A percentile compares a stretch with the other conserved stretches of the same genome.
Evolutionary conservation across 2,113 vertebrate species (phyloP).

Genomic region (Balaeniceps rex): DNA sequence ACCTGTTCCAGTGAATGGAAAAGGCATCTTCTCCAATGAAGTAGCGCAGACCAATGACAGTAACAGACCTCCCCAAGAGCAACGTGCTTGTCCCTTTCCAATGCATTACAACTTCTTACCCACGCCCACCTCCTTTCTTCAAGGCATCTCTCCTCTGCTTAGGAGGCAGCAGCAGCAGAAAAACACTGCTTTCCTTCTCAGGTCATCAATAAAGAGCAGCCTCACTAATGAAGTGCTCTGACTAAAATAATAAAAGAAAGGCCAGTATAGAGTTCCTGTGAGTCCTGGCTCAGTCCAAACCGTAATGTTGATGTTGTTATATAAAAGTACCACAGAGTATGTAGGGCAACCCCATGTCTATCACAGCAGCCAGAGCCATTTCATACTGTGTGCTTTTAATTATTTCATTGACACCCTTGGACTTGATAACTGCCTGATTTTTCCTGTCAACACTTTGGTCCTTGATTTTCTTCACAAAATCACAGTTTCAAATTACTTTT

Average conservation of each 20-base stretch:
- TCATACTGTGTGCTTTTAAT: neutral
- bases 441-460: slow-evolving; percentile 23
- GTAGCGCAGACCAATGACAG: neutral
- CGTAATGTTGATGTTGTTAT: neutral
- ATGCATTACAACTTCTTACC: neutral
- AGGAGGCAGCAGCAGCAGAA: neutral
- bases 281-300: neutral
- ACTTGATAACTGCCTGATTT: slow-evolving; percentile 48
- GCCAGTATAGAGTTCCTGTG: neutral
- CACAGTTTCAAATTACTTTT: slow-evolving; percentile 5
- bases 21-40: neutral
- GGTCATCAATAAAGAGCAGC: neutral
- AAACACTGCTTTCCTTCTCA: neutral
- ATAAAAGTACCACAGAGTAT: neutral
- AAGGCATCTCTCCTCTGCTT: neutral
- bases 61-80: neutral
- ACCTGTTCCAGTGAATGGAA: too few species aligned
- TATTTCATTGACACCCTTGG: slow-evolving; percentile 40
- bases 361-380: neutral
- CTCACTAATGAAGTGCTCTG: neutral
- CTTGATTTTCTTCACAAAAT: slow-evolving; percentile 18
- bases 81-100: rapidly evolving
- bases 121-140: neutral
- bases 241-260: neutral
- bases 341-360: neutral